These are phyloP conservation scores for Ormyrus pomaceus DNA, from an alignment of 2,888 invertebrate genomes.

Conservation along the genomic window DNA sequence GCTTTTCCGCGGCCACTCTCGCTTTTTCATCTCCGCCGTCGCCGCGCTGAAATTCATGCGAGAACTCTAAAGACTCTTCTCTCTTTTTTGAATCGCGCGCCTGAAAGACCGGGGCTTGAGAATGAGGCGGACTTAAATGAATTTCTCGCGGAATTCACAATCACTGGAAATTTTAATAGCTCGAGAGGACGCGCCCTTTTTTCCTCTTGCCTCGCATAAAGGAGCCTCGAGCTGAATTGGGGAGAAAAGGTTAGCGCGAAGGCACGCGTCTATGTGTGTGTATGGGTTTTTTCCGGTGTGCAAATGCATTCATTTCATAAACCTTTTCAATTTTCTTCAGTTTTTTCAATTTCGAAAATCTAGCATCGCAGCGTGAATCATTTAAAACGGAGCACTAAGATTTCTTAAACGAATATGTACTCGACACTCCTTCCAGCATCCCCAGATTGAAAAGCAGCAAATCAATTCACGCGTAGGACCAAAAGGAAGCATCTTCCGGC, in stretches of 20 bases:
- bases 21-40: slow-evolving; percentile 1
- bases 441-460: too few relatives aligned
- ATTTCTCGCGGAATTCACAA: slow-evolving; percentile 13
- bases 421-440: too few relatives aligned
- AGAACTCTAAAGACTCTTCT: slow-evolving; percentile 3
- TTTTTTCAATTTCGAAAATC: too few relatives aligned
- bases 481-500: background rate
- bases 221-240: background rate
- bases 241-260: background rate
- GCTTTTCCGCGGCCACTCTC: slow-evolving; percentile 16
- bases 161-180: slow-evolving; percentile 10
- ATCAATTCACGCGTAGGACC: too few relatives aligned
- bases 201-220: background rate
- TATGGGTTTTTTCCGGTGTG: too few relatives aligned
- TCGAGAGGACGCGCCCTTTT: background rate
- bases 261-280: too few relatives aligned
- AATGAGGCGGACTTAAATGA: slow-evolving; percentile 4
- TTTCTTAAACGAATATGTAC: too few relatives aligned
- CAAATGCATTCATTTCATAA: too few relatives aligned
- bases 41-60: background rate
- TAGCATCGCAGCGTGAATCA: too few relatives aligned
- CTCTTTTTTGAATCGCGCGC: background rate
- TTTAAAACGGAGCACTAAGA: too few relatives aligned
- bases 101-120: background rate
- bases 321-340: background rate